phyloP scores from a whole-genome alignment of 2,888 invertebrate species.

The Polietes domitor region DNA sequence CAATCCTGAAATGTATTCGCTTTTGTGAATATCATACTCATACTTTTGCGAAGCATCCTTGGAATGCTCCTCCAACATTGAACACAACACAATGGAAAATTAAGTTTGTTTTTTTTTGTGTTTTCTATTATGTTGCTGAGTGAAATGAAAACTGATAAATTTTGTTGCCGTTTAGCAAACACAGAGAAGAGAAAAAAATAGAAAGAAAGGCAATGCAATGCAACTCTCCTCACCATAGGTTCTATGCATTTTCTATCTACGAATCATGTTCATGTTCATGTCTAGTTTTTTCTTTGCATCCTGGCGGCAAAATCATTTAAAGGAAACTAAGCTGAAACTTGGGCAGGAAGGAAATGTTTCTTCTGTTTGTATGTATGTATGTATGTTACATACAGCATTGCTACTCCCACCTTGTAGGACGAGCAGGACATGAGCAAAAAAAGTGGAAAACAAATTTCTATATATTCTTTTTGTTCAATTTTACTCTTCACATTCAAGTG shows the following conservation, averaged over 20 bases:
- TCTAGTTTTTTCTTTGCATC: background rate
- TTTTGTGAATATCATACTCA: too few relatives aligned
- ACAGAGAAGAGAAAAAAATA: background rate
- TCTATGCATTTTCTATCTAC: background rate
- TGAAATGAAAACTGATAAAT: slow-evolving; percentile 12
- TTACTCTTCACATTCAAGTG: background rate
- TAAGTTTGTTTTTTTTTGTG: background rate
- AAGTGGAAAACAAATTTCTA: background rate
- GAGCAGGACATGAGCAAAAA: background rate
- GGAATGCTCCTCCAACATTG: background rate
- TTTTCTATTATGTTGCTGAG: background rate
- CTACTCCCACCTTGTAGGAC: background rate
- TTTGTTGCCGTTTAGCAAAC: background rate
- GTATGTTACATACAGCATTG: background rate
- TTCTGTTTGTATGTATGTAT: background rate
- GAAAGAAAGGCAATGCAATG: background rate
- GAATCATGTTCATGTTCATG: background rate
- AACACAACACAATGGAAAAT: slow-evolving; percentile 1
- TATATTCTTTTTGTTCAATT: background rate
- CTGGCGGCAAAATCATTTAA: slow-evolving; percentile 36
- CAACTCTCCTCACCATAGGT: too few relatives aligned
- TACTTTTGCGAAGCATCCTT: too few relatives aligned
- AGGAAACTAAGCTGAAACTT: slow-evolving; percentile 27
- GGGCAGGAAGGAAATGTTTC: slow-evolving; percentile 35
- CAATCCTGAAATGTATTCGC: too few relatives aligned